These are phyloP conservation scores for Zaprionus nigranus DNA, from an alignment of 1,140 invertebrate genomes.

Conservation along the genomic window DNA sequence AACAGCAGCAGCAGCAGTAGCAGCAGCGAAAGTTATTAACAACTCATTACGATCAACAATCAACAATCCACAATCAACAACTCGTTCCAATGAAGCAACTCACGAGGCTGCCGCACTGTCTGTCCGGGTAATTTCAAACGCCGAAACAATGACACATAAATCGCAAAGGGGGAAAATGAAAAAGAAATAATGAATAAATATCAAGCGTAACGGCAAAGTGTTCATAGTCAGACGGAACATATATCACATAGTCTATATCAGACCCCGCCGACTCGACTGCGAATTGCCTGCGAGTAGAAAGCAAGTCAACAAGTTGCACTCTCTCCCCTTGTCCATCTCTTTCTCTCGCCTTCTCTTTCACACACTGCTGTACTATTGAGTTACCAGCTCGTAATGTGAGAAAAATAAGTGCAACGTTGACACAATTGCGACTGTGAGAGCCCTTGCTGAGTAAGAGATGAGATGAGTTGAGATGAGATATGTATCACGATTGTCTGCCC, in stretches of 20 bases:
- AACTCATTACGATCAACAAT: conserved; percentile 54
- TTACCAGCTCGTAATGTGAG: conserved; percentile 64
- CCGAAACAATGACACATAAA: conserved; percentile 75
- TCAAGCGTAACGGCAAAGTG: conserved; percentile 63
- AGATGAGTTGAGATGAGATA: conserved; percentile 7
- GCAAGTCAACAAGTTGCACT: conserved; percentile 63
- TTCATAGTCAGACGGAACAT: conserved; percentile 33
- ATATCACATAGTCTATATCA: conserved; percentile 14
- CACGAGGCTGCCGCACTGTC: conserved; percentile 24
- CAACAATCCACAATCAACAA: conserved; percentile 41
- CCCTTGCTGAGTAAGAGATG: not conserved
- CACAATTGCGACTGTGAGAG: conserved; percentile 59
- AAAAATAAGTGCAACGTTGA: conserved; percentile 68
- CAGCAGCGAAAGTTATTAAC: conserved; percentile 61
- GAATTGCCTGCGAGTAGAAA: conserved; percentile 63
- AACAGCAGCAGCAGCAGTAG: conserved; percentile 25
- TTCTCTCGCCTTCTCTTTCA: not conserved
- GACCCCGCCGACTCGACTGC: conserved; percentile 11
- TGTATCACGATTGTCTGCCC: conserved; percentile 7
- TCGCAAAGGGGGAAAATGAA: conserved; percentile 27
- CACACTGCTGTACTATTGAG: conserved; percentile 36
- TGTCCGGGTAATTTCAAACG: conserved; percentile 64
- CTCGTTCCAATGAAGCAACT: conserved; percentile 43
- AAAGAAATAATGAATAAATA: conserved; percentile 41
- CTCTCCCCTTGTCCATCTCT: not conserved